These are phyloP conservation scores for Drosophila parvula DNA, from an alignment of 1,140 invertebrate species.

Conservation along the genomic window DNA sequence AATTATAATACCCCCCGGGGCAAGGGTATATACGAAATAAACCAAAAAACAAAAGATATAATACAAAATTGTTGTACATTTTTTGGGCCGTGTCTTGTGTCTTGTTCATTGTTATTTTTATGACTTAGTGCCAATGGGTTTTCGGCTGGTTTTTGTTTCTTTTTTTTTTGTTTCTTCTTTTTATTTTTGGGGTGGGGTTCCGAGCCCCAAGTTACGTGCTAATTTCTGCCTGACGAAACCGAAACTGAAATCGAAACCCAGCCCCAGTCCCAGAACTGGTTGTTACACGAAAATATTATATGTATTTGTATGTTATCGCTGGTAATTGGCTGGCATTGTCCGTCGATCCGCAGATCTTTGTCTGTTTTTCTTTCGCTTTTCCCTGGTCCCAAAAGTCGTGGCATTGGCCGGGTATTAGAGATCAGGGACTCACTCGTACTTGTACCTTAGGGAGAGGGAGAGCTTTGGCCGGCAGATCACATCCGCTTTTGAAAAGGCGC, in stretches of 20 bases:
- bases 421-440: conserved; percentile 25
- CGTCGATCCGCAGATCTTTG: conserved; percentile 14
- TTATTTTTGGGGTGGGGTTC: conserved; percentile 20
- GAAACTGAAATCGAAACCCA: conserved; percentile 42
- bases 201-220: conserved; percentile 41
- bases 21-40: neutral
- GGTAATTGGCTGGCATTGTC: conserved; percentile 57
- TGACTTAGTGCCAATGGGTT: conserved; percentile 62
- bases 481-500: neutral
- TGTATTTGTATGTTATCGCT: conserved; percentile 40
- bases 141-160: conserved; percentile 12
- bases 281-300: conserved; percentile 39
- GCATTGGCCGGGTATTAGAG: conserved; percentile 38
- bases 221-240: conserved; percentile 55
- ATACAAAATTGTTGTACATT: conserved; percentile 40
- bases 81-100: conserved; percentile 47
- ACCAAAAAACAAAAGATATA: conserved; percentile 22
- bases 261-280: conserved; percentile 23
- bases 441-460: neutral
- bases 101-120: conserved; percentile 75
- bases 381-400: conserved; percentile 8
- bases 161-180: neutral
- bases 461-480: neutral
- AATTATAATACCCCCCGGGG: too few species aligned
- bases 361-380: conserved; percentile 41